These are phyloP conservation scores for Ahaetulla prasina DNA, from an alignment of 2,113 vertebrate species.

Conservation along the genomic window DNA sequence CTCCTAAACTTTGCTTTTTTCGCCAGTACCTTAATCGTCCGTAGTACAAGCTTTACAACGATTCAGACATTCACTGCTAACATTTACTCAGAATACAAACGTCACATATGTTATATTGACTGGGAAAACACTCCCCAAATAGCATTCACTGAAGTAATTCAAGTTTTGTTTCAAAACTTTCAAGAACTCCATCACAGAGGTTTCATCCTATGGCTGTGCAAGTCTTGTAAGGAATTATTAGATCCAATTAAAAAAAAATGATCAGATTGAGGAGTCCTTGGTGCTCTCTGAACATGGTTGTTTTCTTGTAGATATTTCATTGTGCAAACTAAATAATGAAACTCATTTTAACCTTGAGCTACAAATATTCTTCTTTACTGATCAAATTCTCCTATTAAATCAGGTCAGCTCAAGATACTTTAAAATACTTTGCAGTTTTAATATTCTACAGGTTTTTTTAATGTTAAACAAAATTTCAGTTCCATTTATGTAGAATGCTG, in stretches of 20 bases:
- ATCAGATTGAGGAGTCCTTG: too few relatives aligned
- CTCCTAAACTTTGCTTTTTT: too few relatives aligned
- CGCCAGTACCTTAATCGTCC: too few relatives aligned
- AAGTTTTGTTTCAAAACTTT: neutral
- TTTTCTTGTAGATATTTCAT: too few relatives aligned
- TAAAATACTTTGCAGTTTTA: neutral
- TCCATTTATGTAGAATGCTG: neutral
- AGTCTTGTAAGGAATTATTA: neutral
- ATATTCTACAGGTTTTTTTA: neutral
- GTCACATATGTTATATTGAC: neutral
- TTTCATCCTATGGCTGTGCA: neutral
- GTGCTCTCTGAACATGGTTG: too few relatives aligned
- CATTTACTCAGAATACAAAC: too few relatives aligned
- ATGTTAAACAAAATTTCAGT: neutral
- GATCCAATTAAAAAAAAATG: neutral
- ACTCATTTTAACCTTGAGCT: too few relatives aligned
- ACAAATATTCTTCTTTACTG: too few relatives aligned
- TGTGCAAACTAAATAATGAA: too few relatives aligned
- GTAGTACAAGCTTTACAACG: too few relatives aligned
- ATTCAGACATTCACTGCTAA: too few relatives aligned
- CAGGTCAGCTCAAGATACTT: neutral
- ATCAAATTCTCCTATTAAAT: neutral
- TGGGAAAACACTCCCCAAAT: neutral
- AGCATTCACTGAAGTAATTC: neutral
- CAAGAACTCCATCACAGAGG: neutral